phyloP scores from a whole-genome alignment of 2,888 invertebrate genomes.

The Agrochola lychnidis region DNA sequence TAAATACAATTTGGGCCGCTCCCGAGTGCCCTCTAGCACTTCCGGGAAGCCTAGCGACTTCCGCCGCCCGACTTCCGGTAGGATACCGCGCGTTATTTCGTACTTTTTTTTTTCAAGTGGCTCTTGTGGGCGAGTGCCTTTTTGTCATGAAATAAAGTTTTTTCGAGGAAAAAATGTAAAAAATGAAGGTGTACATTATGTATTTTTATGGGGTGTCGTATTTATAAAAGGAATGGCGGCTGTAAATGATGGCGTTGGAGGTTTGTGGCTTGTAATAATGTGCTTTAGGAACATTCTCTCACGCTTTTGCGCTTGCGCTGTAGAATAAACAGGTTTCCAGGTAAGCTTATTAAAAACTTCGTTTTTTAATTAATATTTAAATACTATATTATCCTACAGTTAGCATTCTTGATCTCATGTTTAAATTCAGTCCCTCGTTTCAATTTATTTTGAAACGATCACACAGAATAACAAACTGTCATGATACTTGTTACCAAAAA shows the following conservation, averaged over 20 bases:
- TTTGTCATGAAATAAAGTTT: slow-evolving; percentile 78
- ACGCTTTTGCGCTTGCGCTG: slow-evolving; percentile 22
- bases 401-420: background rate
- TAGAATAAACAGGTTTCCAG: slow-evolving; percentile 41
- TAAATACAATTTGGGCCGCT: slow-evolving; percentile 87
- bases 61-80: slow-evolving; percentile 86
- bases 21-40: slow-evolving; percentile 84
- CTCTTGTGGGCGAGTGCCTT: slow-evolving; percentile 79
- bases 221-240: slow-evolving; percentile 51
- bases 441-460: slow-evolving; percentile 37
- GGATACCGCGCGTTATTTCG: slow-evolving; percentile 84
- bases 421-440: background rate
- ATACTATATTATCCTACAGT: background rate
- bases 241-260: slow-evolving; percentile 43
- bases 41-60: slow-evolving; percentile 89
- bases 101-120: slow-evolving; percentile 82
- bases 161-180: slow-evolving; percentile 73
- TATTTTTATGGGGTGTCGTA: slow-evolving; percentile 61
- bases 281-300: slow-evolving; percentile 26
- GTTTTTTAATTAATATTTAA: slow-evolving; percentile 40
- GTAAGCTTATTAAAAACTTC: slow-evolving; percentile 20
- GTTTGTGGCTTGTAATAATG: slow-evolving; percentile 37
- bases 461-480: slow-evolving; percentile 63
- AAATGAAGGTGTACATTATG: slow-evolving; percentile 66
- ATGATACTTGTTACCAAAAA: slow-evolving; percentile 67